Evolutionary conservation across 2,888 invertebrate genomes (phyloP), one percentile per base, ranked within the genome.

Genomic region (Chironomus riparius): DNA sequence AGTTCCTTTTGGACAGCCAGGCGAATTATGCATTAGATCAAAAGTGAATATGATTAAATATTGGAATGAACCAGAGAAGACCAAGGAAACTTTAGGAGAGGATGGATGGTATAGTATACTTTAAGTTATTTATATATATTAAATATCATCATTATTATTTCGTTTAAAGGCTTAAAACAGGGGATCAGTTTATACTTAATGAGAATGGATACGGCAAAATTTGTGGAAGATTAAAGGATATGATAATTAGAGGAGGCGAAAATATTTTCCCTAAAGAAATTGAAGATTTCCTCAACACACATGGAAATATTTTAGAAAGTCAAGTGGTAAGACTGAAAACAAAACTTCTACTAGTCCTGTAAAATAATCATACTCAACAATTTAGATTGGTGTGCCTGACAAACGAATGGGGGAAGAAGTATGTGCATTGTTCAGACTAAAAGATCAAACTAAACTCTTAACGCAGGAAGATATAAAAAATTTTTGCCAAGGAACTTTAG

Each of bases 191-290:
- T 21, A 48, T 74, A 18, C 68, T 74, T 4, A 24, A 68, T 22
- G 74, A 74, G 21, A 85, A 90, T 78, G 92, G 92, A 0, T 91
- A 91, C 80, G 89, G 88, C 0, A 83, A 84, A 79, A 87, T 93
- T 77, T 87, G 91, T 21, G 93, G 92, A 0, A 85, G 92, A 73
- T 80, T 90, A 13, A 92, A 92, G 81, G 92, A 93, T 78, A 87
- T 93, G 87, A 87, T 93, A 65, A 92, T 92, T 76, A 85, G 92
- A 69, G 92, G 92, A 3, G 93, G 93, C n/a, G 92, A 92, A 83
- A 93, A 93, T 80, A 88, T 94, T 76, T 92, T 89, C 81, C 93
- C 94, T 0, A 88, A 87, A 86, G 93, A 93, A 86, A 86, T 94
- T 69, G 93, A 94, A 84, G 88, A 91, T 78, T 87, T 90, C 78